Conservation (phyloP, 1,140 invertebrate species). For the Megalopta genalis region DNA sequence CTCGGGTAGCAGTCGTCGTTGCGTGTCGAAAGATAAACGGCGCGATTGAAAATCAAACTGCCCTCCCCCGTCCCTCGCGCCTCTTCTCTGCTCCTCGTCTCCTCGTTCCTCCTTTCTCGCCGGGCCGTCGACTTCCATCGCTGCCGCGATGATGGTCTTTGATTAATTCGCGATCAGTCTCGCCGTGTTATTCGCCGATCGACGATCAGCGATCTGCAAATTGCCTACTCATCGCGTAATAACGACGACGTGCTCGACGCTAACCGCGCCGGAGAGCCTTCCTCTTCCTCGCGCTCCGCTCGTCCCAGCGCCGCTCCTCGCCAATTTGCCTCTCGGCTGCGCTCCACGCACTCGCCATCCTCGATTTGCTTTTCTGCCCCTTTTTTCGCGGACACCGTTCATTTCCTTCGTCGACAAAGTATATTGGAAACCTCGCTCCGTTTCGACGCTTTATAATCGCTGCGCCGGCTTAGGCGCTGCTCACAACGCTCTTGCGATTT, state of each 20-base stretch:
- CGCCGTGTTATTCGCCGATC: slow-evolving; percentile 62
- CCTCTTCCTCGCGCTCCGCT: slow-evolving; percentile 14
- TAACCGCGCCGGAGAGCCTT: slow-evolving; percentile 11
- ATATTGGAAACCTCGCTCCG: too few species aligned
- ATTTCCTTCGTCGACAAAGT: slow-evolving; percentile 21
- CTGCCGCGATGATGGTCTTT: slow-evolving; percentile 69
- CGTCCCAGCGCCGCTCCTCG: slow-evolving; percentile 1
- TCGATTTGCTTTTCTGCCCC: background rate
- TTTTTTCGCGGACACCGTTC: background rate
- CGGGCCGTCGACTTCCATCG: background rate
- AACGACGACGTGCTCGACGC: slow-evolving; percentile 68
- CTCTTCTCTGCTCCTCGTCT: background rate
- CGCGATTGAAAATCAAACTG: slow-evolving; percentile 31
- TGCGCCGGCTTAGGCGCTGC: too few species aligned
- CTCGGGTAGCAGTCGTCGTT: background rate
- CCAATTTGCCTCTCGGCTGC: slow-evolving; percentile 14
- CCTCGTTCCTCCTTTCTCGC: slow-evolving; percentile 5
- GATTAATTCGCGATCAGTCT: slow-evolving; percentile 77
- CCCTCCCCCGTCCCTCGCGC: background rate
- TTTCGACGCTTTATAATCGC: too few species aligned
- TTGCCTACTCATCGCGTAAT: slow-evolving; percentile 77
- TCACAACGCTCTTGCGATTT: too few species aligned
- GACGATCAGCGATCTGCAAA: slow-evolving; percentile 71
- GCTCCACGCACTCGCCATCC: background rate
- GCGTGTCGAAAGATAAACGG: slow-evolving; percentile 31